These are phyloP conservation scores for Drosophila hamatofila DNA, from an alignment of 2,888 invertebrate genomes.

Conservation along the genomic window DNA sequence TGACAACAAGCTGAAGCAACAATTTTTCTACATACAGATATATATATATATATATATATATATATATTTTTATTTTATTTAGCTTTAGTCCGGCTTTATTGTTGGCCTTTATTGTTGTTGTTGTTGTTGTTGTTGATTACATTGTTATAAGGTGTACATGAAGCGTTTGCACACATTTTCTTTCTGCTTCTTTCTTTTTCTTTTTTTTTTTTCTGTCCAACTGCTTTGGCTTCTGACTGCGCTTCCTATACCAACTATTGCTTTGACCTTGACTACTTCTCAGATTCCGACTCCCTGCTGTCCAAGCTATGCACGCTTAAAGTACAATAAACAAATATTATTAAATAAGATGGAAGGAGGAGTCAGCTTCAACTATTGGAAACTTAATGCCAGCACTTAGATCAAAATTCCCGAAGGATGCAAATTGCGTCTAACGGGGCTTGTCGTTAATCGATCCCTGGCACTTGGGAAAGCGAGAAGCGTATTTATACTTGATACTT, in stretches of 20 bases:
- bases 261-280: neutral
- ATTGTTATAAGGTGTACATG: conserved; percentile 48
- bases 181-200: neutral
- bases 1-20: conserved; percentile 38
- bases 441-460: neutral
- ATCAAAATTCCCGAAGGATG: neutral
- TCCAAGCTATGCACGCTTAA: neutral
- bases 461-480: neutral
- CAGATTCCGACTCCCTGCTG: neutral
- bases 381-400: neutral
- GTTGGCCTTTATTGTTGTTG: conserved; percentile 26
- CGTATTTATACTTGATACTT: neutral
- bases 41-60: neutral
- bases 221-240: neutral
- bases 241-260: neutral
- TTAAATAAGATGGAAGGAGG: conserved; percentile 15
- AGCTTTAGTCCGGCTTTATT: conserved; percentile 44
- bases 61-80: conserved; percentile 47
- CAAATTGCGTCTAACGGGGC: neutral
- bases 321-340: conserved; percentile 3
- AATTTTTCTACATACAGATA: conserved; percentile 36
- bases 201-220: conserved; percentile 20
- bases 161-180: conserved; percentile 48
- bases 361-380: neutral
- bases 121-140: conserved; percentile 7